phyloP scores from a whole-genome alignment of 2,113 vertebrate species.

The Microtus montanus region DNA sequence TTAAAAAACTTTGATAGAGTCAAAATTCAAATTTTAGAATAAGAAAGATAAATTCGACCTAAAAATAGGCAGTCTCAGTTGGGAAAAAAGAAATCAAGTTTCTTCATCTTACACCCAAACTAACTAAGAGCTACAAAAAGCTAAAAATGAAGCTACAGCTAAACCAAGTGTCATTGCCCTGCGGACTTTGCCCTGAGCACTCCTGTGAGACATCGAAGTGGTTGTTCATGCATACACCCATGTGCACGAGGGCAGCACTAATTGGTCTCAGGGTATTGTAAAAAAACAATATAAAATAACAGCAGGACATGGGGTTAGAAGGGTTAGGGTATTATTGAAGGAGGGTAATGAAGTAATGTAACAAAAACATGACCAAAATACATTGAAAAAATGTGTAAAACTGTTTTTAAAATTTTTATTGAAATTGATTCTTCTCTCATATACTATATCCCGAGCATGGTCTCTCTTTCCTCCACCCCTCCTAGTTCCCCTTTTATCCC shows the following conservation, averaged over 20 bases:
- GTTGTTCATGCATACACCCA: neutral
- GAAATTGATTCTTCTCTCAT: neutral
- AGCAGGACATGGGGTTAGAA: neutral
- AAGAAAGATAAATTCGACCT: conserved; percentile 60
- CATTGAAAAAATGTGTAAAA: neutral
- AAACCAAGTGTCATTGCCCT: conserved; percentile 35
- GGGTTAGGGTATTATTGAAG: neutral
- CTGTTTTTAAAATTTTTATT: neutral
- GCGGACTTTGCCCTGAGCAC: neutral
- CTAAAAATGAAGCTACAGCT: conserved; percentile 22
- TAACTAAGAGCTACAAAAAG: conserved; percentile 2
- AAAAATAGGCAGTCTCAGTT: neutral
- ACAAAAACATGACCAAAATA: neutral
- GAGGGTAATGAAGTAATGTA: neutral
- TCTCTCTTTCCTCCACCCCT: neutral
- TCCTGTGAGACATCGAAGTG: conserved; percentile 38
- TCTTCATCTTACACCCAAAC: neutral
- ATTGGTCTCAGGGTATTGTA: neutral
- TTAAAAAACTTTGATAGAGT: conserved; percentile 64
- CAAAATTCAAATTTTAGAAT: conserved; percentile 67
- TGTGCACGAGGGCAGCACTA: neutral
- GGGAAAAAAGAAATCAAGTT: neutral
- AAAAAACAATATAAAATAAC: neutral
- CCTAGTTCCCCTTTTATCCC: neutral
- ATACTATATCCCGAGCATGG: neutral